Conservation (phyloP, 1,140 invertebrate genomes). For the Drosophila pruinosa region DNA sequence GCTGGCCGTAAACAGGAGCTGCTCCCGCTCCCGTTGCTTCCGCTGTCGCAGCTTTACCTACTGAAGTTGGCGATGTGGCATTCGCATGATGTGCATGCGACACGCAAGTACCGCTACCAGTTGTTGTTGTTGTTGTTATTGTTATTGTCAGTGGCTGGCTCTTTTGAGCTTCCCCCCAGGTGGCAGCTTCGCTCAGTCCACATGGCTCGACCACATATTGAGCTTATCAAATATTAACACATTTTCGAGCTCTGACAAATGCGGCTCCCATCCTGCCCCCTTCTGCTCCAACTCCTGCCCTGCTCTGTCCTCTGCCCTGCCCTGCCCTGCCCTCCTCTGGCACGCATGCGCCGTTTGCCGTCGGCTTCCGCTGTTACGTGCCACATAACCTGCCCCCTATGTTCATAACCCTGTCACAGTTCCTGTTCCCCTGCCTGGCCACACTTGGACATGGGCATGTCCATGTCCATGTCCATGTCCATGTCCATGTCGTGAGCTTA, state of each 20-base stretch:
- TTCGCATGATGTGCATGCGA: slow-evolving; percentile 50
- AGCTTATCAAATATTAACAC: slow-evolving; percentile 81
- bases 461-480: slow-evolving; percentile 27
- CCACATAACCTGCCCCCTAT: slow-evolving; percentile 4
- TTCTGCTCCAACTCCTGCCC: background rate
- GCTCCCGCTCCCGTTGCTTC: background rate
- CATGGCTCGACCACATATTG: slow-evolving; percentile 67
- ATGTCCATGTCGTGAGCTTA: slow-evolving; percentile 44
- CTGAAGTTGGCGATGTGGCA: slow-evolving; percentile 1
- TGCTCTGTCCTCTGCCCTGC: background rate
- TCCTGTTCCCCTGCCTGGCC: slow-evolving; percentile 3
- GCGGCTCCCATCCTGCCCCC: slow-evolving; percentile 7
- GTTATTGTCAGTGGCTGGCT: slow-evolving; percentile 6
- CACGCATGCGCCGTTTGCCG: slow-evolving; percentile 40
- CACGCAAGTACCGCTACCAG: slow-evolving; percentile 45
- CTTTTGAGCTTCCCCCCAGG: slow-evolving; percentile 3
- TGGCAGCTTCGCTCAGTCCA: slow-evolving; percentile 19
- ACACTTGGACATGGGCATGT: slow-evolving; percentile 36
- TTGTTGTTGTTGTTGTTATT: background rate
- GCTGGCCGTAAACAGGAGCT: slow-evolving; percentile 15
- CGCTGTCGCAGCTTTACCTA: background rate
- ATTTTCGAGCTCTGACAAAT: slow-evolving; percentile 73
- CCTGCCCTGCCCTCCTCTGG: background rate
- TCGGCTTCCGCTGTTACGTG: slow-evolving; percentile 72
- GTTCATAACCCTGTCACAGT: slow-evolving; percentile 1